These are phyloP conservation scores for Myotis daubentonii DNA, from an alignment of 2,797 vertebrate genomes.

Conservation along the genomic window DNA sequence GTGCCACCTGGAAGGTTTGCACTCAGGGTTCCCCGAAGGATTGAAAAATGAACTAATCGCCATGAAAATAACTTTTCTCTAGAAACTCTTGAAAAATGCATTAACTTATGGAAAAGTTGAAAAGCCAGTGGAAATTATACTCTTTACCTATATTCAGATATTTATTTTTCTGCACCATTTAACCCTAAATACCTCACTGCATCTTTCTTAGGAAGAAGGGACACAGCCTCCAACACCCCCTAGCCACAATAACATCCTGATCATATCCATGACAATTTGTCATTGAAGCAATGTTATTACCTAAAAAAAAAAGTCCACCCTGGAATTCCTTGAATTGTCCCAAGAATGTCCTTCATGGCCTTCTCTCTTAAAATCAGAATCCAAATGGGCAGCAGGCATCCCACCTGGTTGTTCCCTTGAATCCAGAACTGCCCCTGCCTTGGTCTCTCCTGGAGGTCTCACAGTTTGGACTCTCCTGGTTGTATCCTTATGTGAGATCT, in stretches of 20 bases:
- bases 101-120: neutral
- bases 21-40: neutral
- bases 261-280: too few relatives aligned
- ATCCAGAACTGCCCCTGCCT: neutral
- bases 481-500: neutral
- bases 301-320: too few relatives aligned
- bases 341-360: neutral
- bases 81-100: neutral
- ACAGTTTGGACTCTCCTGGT: neutral
- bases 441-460: neutral
- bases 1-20: neutral
- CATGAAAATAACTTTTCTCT: neutral
- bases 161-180: neutral
- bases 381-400: neutral
- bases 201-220: neutral
- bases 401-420: neutral
- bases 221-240: neutral
- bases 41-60: neutral
- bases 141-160: neutral
- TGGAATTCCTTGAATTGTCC: neutral
- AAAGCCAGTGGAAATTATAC: neutral
- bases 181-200: neutral
- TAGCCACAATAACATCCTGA: neutral
- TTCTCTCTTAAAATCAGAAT: slow-evolving; percentile 29
- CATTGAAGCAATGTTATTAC: neutral